Percentiles rank a stretch among this genome's conserved stretches.
Evolutionary conservation across 1,140 invertebrate species (phyloP).

Genomic region (Paracyclopina nana): DNA sequence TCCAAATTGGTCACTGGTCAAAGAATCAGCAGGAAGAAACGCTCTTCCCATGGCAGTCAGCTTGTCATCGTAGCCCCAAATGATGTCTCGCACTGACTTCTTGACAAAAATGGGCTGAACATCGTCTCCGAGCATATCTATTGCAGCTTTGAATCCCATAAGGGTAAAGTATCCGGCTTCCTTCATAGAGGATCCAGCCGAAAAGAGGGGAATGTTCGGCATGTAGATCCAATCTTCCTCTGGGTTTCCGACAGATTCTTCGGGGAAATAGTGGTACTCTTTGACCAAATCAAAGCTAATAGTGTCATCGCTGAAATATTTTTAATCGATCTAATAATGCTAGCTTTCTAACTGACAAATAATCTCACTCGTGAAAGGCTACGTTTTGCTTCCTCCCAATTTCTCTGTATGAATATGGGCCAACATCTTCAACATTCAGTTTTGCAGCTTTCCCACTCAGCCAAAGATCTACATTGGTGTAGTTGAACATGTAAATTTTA

Average conservation of each 20-base stretch:
- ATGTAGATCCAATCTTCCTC: neutral
- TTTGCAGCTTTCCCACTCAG: neutral
- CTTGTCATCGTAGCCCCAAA: constrained; percentile 1
- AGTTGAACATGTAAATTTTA: neutral
- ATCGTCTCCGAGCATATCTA: neutral
- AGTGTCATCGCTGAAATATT: too few species aligned
- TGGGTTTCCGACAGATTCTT: neutral
- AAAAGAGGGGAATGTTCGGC: neutral
- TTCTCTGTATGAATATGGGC: neutral
- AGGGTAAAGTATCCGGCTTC: neutral
- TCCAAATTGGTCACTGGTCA: neutral
- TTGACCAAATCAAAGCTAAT: neutral
- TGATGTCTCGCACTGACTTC: neutral
- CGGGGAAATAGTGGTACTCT: neutral
- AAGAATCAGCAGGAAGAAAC: neutral
- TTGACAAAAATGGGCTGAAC: neutral
- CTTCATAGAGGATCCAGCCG: neutral
- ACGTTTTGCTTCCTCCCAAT: neutral
- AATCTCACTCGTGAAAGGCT: neutral
- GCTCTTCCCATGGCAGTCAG: neutral
- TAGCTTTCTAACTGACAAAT: too few species aligned
- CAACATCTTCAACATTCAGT: neutral
- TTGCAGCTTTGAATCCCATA: constrained; percentile 1
- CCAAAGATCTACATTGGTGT: neutral
- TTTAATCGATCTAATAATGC: too few species aligned